Conservation (phyloP, 2,113 vertebrate genomes). For the Mastomys coucha region DNA sequence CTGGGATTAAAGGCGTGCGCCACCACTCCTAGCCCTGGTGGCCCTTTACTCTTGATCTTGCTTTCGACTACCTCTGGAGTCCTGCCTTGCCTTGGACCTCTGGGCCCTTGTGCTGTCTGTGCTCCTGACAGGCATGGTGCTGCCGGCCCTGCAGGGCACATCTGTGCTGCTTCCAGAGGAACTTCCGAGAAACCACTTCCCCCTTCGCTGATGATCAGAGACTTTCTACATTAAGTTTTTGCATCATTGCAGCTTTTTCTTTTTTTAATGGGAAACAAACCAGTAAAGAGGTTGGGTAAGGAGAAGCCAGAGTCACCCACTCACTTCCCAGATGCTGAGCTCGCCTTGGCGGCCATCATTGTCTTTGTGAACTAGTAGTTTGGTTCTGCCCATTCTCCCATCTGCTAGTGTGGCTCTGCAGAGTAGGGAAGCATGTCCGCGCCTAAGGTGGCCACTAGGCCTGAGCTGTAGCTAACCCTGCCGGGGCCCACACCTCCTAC, state of each 20-base stretch:
- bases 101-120: background rate
- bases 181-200: background rate
- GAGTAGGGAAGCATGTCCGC: background rate
- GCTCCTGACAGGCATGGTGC: background rate
- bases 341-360: background rate
- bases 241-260: background rate
- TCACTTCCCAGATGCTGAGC: background rate
- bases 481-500: background rate
- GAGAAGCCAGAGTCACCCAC: background rate
- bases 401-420: background rate
- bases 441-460: background rate
- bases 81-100: background rate
- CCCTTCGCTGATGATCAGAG: background rate
- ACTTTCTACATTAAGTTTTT: background rate
- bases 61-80: background rate
- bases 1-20: background rate
- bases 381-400: background rate
- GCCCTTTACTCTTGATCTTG: fast-evolving
- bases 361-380: background rate
- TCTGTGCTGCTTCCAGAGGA: background rate
- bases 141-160: background rate
- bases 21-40: background rate
- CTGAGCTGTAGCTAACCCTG: background rate
- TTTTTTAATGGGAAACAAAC: background rate
- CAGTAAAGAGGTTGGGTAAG: background rate